phyloP scores from a whole-genome alignment of 2,797 vertebrate genomes.

The Peromyscus attwateri region DNA sequence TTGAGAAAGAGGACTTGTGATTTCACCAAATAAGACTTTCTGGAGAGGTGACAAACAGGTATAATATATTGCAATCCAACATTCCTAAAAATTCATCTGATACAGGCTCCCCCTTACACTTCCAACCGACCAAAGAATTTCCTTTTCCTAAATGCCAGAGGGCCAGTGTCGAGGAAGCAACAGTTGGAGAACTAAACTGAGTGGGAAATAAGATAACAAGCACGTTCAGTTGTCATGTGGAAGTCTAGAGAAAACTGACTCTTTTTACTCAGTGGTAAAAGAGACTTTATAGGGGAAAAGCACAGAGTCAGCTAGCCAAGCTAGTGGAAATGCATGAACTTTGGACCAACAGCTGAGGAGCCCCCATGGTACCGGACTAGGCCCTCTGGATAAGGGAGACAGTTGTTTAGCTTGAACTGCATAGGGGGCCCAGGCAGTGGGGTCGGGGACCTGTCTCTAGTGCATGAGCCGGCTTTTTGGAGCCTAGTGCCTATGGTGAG shows the following conservation, averaged over 20 bases:
- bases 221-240: background rate
- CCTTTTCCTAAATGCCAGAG: background rate
- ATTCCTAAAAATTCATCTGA: background rate
- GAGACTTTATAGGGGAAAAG: background rate
- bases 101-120: background rate
- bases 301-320: no score
- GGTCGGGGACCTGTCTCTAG: no score
- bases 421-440: no score
- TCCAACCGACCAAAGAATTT: background rate
- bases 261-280: background rate
- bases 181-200: background rate
- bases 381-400: no score
- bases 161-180: background rate
- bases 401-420: no score
- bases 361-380: no score
- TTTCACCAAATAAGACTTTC: background rate
- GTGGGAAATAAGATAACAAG: background rate
- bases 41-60: background rate
- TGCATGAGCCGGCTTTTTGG: no score
- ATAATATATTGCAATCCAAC: background rate
- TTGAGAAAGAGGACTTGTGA: background rate
- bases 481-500: no score
- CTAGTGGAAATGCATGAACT: no score
- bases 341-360: no score
- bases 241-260: background rate